Evolutionary conservation across 2,888 invertebrate genomes (phyloP).

Genomic region (Notodonta ziczac): DNA sequence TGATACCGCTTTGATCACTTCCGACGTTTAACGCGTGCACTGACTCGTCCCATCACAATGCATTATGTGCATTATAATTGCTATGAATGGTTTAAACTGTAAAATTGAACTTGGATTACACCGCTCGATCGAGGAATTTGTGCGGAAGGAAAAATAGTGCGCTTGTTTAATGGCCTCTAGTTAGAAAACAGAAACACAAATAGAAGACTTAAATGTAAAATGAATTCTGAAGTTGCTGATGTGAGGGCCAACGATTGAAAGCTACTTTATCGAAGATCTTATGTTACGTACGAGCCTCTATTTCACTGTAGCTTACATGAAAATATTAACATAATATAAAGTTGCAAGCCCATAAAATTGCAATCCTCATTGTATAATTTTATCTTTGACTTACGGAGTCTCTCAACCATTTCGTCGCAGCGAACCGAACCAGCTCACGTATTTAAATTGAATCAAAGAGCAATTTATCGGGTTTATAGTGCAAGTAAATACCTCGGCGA

Average conservation of each 20-base stretch:
- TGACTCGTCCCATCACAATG: constrained; percentile 39
- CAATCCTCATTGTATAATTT: background rate
- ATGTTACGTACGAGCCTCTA: too few species aligned
- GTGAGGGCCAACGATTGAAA: too few species aligned
- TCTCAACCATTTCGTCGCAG: constrained; percentile 7
- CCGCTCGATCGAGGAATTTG: too few species aligned
- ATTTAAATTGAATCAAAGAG: constrained; percentile 22
- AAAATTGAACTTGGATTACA: background rate
- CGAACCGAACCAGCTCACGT: constrained; percentile 8
- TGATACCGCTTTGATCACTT: constrained; percentile 75
- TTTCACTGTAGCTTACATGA: background rate
- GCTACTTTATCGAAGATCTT: too few species aligned
- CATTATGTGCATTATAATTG: constrained; percentile 38
- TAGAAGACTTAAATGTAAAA: too few species aligned
- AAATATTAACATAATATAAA: constrained; percentile 18
- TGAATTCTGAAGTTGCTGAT: too few species aligned
- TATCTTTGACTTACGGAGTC: constrained; percentile 3
- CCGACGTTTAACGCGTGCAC: constrained; percentile 57
- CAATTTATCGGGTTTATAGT: constrained; percentile 27
- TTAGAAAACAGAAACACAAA: too few species aligned
- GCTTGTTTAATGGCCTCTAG: too few species aligned
- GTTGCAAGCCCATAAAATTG: background rate
- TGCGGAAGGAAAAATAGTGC: too few species aligned
- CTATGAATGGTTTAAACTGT: constrained; percentile 28
- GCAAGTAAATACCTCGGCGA: constrained; percentile 51